Percentiles rank a stretch among this genome's conserved stretches.
Evolutionary conservation across 1,140 invertebrate species (phyloP).

Genomic region (Ceratina australensis): DNA sequence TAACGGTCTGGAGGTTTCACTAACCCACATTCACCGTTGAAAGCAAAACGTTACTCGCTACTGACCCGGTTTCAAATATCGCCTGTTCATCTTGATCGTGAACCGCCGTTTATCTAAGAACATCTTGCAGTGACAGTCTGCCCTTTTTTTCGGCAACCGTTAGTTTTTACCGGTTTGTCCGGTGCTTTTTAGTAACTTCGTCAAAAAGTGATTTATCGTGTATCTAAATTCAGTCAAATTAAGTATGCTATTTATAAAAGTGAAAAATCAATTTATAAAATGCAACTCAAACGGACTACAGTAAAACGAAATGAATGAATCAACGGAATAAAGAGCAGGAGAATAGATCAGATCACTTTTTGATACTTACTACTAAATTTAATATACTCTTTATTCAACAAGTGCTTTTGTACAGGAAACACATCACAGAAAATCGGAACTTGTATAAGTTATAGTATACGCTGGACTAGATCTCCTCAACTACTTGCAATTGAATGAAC

Average conservation of each 20-base stretch:
- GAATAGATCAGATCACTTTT: neutral
- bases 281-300: too few species aligned
- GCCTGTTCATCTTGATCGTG: constrained; percentile 45
- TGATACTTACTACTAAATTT: neutral
- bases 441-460: constrained; percentile 53
- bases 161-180: constrained; percentile 12
- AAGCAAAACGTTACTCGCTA: constrained; percentile 77
- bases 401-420: neutral
- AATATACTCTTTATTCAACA: constrained; percentile 38
- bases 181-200: neutral
- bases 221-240: too few species aligned
- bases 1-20: constrained; percentile 77
- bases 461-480: constrained; percentile 72
- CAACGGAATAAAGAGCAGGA: too few species aligned
- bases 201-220: neutral
- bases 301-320: too few species aligned
- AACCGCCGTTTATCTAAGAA: constrained; percentile 28
- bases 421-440: constrained; percentile 2
- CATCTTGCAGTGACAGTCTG: constrained; percentile 3
- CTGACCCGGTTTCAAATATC: constrained; percentile 72
- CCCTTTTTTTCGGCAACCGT: constrained; percentile 10
- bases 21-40: constrained; percentile 78
- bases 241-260: too few species aligned
- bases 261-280: too few species aligned
- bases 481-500: constrained; percentile 24